Percentiles rank a stretch among this genome's conserved stretches.
phyloP scores from a whole-genome alignment of 1,140 invertebrate genomes.

The Bombus sibiricus region DNA sequence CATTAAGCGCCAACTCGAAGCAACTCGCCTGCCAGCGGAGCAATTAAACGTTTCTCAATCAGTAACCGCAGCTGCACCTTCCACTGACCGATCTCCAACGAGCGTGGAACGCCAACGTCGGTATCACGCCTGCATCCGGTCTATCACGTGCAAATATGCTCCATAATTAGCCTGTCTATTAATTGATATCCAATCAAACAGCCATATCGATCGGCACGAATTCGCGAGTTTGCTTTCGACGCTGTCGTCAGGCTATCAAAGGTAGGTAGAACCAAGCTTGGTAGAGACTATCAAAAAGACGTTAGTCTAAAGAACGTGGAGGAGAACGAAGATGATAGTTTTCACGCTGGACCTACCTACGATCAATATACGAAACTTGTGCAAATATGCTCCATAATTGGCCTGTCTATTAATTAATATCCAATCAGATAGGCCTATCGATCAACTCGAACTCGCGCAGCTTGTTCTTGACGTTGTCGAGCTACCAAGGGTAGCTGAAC shows the following conservation, averaged over 20 bases:
- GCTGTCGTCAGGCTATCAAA: not conserved
- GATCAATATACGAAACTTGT: too few species aligned
- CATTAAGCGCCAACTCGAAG: constrained; percentile 4
- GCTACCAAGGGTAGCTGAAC: too few species aligned
- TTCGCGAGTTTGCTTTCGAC: not conserved
- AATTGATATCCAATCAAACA: constrained; percentile 49
- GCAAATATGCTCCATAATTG: too few species aligned
- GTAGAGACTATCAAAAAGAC: not conserved
- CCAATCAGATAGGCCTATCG: too few species aligned
- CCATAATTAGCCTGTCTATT: constrained; percentile 25
- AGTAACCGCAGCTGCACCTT: constrained; percentile 8
- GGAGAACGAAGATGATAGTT: not conserved
- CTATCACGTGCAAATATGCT: constrained; percentile 23
- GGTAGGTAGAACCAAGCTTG: not conserved
- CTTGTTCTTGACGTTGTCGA: too few species aligned
- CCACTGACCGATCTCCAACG: not conserved
- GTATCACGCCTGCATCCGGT: constrained; percentile 10
- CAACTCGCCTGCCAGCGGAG: not conserved
- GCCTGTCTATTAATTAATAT: too few species aligned
- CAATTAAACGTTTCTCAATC: constrained; percentile 32
- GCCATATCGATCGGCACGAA: constrained; percentile 28
- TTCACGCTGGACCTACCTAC: too few species aligned
- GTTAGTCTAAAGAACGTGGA: not conserved
- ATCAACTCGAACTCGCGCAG: too few species aligned
- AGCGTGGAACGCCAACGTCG: not conserved